Percentiles rank a stretch among this genome's conserved stretches.
phyloP scores from a whole-genome alignment of 1,140 invertebrate species.

The Andrena cerasifolii region DNA sequence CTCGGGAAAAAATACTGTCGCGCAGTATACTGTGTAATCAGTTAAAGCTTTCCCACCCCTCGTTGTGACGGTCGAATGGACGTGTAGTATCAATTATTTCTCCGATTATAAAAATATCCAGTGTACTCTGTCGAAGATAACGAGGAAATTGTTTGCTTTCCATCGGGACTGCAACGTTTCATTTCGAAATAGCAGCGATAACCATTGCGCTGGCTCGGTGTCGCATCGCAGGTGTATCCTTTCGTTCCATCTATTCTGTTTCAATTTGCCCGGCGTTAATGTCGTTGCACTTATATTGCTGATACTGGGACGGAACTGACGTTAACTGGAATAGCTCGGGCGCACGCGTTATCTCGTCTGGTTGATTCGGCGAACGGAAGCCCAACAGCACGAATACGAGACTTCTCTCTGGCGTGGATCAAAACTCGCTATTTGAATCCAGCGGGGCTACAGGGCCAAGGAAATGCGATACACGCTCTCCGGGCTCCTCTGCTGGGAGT shows the following conservation, averaged over 20 bases:
- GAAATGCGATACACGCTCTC: not conserved
- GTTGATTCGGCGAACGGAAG: slow-evolving; percentile 8
- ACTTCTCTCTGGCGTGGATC: not conserved
- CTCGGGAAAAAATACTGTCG: too few species aligned
- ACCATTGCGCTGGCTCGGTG: too few species aligned
- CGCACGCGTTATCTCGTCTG: not conserved
- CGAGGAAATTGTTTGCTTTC: not conserved
- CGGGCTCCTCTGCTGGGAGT: not conserved
- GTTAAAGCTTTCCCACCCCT: too few species aligned
- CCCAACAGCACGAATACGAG: not conserved
- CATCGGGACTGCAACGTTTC: too few species aligned
- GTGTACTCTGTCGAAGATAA: too few species aligned
- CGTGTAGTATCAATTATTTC: not conserved
- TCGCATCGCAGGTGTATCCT: too few species aligned
- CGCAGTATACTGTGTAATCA: too few species aligned
- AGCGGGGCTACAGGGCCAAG: not conserved
- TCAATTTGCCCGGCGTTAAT: not conserved
- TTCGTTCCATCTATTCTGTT: not conserved
- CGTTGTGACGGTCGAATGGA: too few species aligned
- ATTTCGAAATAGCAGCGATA: too few species aligned
- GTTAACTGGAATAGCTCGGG: not conserved
- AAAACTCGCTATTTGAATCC: not conserved
- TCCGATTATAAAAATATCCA: not conserved
- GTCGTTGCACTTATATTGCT: not conserved
- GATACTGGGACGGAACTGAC: not conserved